Percentiles rank a stretch among this genome's conserved stretches.
These are phyloP conservation scores for Hylomyscus alleni DNA, from an alignment of 2,797 vertebrate species.

Conservation along the genomic window DNA sequence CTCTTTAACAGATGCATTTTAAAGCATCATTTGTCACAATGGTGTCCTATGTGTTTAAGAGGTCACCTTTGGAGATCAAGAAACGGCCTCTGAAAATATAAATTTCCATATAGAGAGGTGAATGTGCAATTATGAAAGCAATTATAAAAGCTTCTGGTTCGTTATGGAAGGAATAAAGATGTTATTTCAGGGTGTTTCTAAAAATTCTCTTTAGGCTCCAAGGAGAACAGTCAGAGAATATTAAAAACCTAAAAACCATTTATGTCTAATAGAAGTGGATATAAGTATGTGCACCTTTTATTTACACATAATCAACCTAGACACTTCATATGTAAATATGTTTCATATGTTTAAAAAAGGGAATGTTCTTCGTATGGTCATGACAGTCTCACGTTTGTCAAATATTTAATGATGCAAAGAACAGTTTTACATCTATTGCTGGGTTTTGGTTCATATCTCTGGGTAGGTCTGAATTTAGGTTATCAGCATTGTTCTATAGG, in stretches of 20 bases:
- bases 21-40: neutral
- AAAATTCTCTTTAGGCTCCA: neutral
- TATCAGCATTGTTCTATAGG: neutral
- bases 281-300: neutral
- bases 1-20: neutral
- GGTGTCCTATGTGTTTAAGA: neutral
- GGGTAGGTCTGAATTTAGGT: neutral
- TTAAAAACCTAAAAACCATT: conserved; percentile 51
- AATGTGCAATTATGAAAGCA: conserved; percentile 56
- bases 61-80: conserved; percentile 25
- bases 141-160: neutral
- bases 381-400: neutral
- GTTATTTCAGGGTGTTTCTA: conserved; percentile 14
- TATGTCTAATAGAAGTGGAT: neutral
- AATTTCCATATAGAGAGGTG: conserved; percentile 7
- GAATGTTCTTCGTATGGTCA: neutral
- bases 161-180: neutral
- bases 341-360: conserved; percentile 12
- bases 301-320: neutral
- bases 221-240: neutral
- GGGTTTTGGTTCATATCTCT: neutral
- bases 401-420: conserved; percentile 20
- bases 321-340: neutral
- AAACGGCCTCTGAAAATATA: conserved; percentile 32
- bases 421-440: neutral